These are phyloP conservation scores for Augochlora pura DNA, from an alignment of 1,140 invertebrate species.

Conservation along the genomic window DNA sequence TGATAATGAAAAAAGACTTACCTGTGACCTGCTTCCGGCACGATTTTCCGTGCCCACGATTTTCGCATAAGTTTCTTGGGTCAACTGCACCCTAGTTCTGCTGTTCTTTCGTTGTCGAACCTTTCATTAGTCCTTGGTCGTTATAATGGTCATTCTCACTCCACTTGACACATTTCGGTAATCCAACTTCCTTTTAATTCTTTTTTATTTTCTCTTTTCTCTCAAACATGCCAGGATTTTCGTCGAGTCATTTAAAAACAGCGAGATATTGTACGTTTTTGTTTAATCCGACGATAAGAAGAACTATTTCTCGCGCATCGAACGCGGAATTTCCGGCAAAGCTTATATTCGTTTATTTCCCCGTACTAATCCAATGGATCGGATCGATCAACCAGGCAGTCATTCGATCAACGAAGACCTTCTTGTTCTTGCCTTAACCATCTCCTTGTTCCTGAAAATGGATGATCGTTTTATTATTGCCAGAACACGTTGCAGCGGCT, in stretches of 20 bases:
- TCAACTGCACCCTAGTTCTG: conserved; percentile 12
- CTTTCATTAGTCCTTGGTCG: conserved; percentile 21
- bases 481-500: neutral
- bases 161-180: neutral
- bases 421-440: conserved; percentile 11
- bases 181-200: neutral
- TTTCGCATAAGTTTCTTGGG: conserved; percentile 27
- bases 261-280: too few relatives aligned
- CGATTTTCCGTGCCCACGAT: conserved; percentile 24
- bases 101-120: conserved; percentile 31
- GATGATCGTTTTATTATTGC: neutral
- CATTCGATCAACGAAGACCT: too few relatives aligned
- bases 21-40: conserved; percentile 26
- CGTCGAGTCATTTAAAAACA: too few relatives aligned
- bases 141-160: neutral
- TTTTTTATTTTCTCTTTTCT: neutral
- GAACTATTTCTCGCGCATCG: too few relatives aligned
- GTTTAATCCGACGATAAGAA: too few relatives aligned
- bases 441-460: conserved; percentile 44
- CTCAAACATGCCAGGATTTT: too few relatives aligned
- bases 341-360: neutral
- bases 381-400: neutral
- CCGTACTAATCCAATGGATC: neutral
- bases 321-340: too few relatives aligned
- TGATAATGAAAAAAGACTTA: conserved; percentile 41